phyloP scores from a whole-genome alignment of 2,888 invertebrate species.

The Steinernema scapterisci region DNA sequence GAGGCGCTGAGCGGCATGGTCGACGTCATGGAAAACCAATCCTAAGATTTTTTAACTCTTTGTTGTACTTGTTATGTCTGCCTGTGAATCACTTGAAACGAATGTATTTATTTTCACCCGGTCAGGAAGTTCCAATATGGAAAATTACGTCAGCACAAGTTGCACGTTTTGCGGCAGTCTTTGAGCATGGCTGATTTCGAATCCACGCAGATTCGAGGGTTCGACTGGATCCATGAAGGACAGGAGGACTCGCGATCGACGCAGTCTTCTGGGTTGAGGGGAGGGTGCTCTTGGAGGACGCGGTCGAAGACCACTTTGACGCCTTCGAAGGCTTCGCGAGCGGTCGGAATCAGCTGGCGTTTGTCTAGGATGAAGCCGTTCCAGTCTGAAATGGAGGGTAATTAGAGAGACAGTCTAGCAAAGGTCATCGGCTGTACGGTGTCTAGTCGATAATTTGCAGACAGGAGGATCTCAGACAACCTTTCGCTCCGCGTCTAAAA shows the following conservation, averaged over 20 bases:
- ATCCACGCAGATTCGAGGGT: slow-evolving; percentile 44
- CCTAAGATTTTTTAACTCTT: not conserved
- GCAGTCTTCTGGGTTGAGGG: slow-evolving; percentile 30
- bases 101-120: slow-evolving; percentile 14
- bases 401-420: not conserved
- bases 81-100: not conserved
- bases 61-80: not conserved
- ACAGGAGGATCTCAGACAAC: too few relatives aligned
- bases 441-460: too few relatives aligned
- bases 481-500: too few relatives aligned
- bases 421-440: too few relatives aligned
- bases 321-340: slow-evolving; percentile 65
- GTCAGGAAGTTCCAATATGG: not conserved
- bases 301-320: slow-evolving; percentile 59
- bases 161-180: slow-evolving; percentile 58
- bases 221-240: slow-evolving; percentile 37
- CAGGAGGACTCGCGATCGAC: slow-evolving; percentile 39
- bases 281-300: not conserved
- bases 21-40: not conserved
- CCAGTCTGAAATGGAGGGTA: slow-evolving; percentile 51
- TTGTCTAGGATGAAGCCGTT: slow-evolving; percentile 64
- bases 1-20: not conserved
- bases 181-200: slow-evolving; percentile 56
- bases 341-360: slow-evolving; percentile 62
- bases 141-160: slow-evolving; percentile 38